Conservation (phyloP, 2,888 invertebrate genomes). For the Tuberolachnus salignus region DNA sequence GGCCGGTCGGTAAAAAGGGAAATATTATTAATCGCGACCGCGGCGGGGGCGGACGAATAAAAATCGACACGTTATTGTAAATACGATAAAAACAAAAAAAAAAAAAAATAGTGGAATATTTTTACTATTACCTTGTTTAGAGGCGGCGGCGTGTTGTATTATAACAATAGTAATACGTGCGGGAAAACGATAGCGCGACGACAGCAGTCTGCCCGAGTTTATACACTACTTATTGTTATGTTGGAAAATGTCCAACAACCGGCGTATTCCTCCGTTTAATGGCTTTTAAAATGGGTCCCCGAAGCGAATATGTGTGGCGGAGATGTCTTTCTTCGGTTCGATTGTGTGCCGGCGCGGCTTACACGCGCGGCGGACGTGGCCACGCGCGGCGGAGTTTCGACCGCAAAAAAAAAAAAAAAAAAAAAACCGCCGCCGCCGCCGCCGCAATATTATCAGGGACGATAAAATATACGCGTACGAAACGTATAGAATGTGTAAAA, state of each 20-base stretch:
- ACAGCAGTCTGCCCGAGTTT: neutral
- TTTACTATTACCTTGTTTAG: neutral
- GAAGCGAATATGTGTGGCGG: neutral
- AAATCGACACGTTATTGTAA: too few relatives aligned
- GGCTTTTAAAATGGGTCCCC: constrained; percentile 36
- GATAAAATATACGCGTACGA: too few relatives aligned
- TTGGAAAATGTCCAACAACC: constrained; percentile 36
- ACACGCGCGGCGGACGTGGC: too few relatives aligned
- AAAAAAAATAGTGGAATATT: neutral
- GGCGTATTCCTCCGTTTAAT: constrained; percentile 12
- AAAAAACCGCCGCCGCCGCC: too few relatives aligned
- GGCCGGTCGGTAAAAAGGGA: too few relatives aligned
- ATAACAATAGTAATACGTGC: neutral
- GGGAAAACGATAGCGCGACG: neutral
- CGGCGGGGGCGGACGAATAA: too few relatives aligned
- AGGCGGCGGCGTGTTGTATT: neutral
- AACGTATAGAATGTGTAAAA: too few relatives aligned
- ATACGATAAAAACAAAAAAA: too few relatives aligned
- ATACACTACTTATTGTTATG: constrained; percentile 48
- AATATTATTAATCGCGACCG: too few relatives aligned
- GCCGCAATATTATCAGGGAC: too few relatives aligned
- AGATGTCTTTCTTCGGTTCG: constrained; percentile 11
- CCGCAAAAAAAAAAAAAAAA: constrained; percentile 14
- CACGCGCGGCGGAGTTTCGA: neutral
- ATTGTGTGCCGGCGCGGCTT: constrained; percentile 13